These are phyloP conservation scores for Euura saliciscinereae DNA, from an alignment of 1,140 invertebrate genomes.

Conservation along the genomic window DNA sequence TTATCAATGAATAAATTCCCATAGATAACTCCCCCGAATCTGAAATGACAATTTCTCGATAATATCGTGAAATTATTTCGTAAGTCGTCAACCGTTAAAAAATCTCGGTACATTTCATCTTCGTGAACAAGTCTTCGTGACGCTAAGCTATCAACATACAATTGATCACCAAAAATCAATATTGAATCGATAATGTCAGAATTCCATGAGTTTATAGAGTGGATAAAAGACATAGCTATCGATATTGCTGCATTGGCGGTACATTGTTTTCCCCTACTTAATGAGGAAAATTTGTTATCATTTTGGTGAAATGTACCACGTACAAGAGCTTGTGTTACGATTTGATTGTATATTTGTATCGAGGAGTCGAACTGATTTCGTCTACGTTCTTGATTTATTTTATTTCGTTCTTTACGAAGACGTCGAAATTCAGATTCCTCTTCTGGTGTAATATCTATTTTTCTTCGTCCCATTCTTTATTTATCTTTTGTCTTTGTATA, in stretches of 20 bases:
- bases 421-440: too few species aligned
- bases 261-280: conserved; percentile 11
- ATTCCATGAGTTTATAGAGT: conserved; percentile 7
- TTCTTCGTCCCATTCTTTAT: too few species aligned
- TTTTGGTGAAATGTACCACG: too few species aligned
- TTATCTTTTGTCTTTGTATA: too few species aligned
- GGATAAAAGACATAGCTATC: not conserved
- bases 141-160: conserved; percentile 12
- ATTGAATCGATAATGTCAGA: conserved; percentile 8
- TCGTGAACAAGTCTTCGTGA: not conserved
- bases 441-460: too few species aligned
- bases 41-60: not conserved
- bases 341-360: not conserved
- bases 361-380: not conserved
- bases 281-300: too few species aligned
- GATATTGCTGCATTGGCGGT: conserved; percentile 6
- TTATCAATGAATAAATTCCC: too few species aligned
- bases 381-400: not conserved
- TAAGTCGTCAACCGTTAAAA: too few species aligned
- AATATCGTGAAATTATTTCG: not conserved
- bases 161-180: conserved; percentile 12
- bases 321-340: not conserved
- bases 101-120: too few species aligned
- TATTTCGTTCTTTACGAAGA: not conserved
- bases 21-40: too few species aligned